These are phyloP conservation scores for Euclidia mi DNA, from an alignment of 2,888 invertebrate genomes.

Conservation along the genomic window DNA sequence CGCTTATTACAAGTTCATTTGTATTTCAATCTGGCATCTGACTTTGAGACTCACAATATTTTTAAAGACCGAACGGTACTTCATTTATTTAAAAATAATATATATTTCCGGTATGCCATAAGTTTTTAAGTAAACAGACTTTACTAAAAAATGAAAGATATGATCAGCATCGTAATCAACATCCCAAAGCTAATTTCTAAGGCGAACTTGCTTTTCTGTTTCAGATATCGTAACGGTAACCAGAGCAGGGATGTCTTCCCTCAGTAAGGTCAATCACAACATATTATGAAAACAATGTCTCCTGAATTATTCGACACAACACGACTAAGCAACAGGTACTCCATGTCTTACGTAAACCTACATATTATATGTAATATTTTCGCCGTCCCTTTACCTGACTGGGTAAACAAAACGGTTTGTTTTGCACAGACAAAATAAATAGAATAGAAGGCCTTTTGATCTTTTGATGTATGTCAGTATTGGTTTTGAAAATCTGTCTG, in stretches of 20 bases:
- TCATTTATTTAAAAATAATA: too few species aligned
- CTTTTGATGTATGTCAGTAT: conserved; percentile 10
- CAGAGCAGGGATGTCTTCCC: background rate
- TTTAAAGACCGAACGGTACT: too few species aligned
- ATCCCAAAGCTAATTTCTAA: too few species aligned
- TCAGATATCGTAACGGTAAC: conserved; percentile 16
- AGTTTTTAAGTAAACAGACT: too few species aligned
- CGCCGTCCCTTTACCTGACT: conserved; percentile 1
- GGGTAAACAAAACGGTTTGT: conserved; percentile 24
- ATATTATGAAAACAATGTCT: conserved; percentile 2
- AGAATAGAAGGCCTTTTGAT: conserved; percentile 38
- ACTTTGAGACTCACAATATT: too few species aligned
- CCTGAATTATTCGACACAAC: background rate
- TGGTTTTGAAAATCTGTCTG: background rate
- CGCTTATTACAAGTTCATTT: too few species aligned
- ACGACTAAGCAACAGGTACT: background rate
- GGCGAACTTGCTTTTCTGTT: background rate
- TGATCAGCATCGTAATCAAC: too few species aligned
- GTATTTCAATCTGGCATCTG: too few species aligned
- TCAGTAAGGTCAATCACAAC: background rate
- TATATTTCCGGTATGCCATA: too few species aligned
- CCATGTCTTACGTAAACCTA: background rate
- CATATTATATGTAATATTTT: background rate
- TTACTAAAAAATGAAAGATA: too few species aligned
- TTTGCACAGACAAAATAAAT: conserved; percentile 31